Evolutionary conservation across 2,797 vertebrate species (phyloP).

Genomic region (Pteropus rufus): DNA sequence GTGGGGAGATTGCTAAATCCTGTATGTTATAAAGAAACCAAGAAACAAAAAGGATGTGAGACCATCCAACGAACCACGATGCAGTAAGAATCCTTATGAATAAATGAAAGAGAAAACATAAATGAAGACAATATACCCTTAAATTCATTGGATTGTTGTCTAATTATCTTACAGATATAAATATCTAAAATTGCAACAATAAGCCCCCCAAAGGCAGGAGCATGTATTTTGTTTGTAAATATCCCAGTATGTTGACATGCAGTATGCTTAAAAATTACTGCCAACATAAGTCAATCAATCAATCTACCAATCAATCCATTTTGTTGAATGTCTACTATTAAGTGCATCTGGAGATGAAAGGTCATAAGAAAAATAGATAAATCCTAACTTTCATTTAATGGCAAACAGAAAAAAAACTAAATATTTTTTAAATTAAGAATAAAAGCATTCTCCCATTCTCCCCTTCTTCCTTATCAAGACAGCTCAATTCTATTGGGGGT

Average conservation of each 20-base stretch:
- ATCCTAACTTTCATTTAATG: not conserved
- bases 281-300: not conserved
- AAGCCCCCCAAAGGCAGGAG: not conserved
- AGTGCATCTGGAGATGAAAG: not conserved
- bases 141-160: not conserved
- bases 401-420: not conserved
- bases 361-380: not conserved
- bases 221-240: not conserved
- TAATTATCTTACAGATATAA: not conserved
- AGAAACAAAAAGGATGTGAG: not conserved
- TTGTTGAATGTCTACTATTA: not conserved
- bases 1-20: too few relatives aligned
- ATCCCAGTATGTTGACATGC: not conserved
- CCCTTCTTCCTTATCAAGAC: slow-evolving; percentile 3
- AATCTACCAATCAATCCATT: not conserved
- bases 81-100: not conserved
- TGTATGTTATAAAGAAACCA: not conserved
- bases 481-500: not conserved
- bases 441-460: not conserved
- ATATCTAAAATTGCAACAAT: not conserved
- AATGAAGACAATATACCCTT: not conserved
- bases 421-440: not conserved
- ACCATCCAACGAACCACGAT: not conserved
- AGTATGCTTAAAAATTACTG: not conserved
- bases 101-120: not conserved